These are phyloP conservation scores for Drosophila azteca DNA, from an alignment of 1,140 invertebrate genomes.

Conservation along the genomic window DNA sequence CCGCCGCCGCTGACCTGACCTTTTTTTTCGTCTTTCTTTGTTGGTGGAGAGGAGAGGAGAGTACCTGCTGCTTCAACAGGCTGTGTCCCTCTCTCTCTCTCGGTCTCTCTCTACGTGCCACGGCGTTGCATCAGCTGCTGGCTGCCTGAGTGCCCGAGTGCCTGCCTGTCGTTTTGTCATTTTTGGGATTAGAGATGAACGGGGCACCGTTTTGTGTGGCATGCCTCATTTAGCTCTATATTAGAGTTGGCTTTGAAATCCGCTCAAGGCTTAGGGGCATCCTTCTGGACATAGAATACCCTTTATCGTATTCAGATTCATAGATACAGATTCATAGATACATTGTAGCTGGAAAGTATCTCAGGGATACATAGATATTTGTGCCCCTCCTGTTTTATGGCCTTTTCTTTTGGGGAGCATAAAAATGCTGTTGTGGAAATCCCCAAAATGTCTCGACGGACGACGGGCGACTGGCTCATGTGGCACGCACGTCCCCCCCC, in stretches of 20 bases:
- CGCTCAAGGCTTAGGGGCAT: slow-evolving; percentile 37
- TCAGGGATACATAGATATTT: background rate
- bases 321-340: background rate
- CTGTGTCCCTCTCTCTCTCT: slow-evolving; percentile 16
- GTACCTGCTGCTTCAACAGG: slow-evolving; percentile 51
- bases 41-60: background rate
- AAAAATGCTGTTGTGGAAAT: slow-evolving; percentile 23
- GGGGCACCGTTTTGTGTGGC: slow-evolving; percentile 19
- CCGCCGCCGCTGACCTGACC: slow-evolving; percentile 34
- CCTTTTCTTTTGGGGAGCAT: slow-evolving; percentile 23
- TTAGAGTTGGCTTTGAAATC: slow-evolving; percentile 71
- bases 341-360: slow-evolving; percentile 24
- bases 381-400: slow-evolving; percentile 38
- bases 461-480: background rate
- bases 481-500: too few species aligned
- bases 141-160: slow-evolving; percentile 6
- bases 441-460: slow-evolving; percentile 52
- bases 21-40: background rate
- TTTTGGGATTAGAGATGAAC: slow-evolving; percentile 45
- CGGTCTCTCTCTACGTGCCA: slow-evolving; percentile 6
- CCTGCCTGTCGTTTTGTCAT: slow-evolving; percentile 44
- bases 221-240: slow-evolving; percentile 48
- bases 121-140: slow-evolving; percentile 39
- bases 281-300: slow-evolving; percentile 30
- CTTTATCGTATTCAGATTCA: background rate